phyloP scores from a whole-genome alignment of 2,888 invertebrate species.

The Elysia crispata region DNA sequence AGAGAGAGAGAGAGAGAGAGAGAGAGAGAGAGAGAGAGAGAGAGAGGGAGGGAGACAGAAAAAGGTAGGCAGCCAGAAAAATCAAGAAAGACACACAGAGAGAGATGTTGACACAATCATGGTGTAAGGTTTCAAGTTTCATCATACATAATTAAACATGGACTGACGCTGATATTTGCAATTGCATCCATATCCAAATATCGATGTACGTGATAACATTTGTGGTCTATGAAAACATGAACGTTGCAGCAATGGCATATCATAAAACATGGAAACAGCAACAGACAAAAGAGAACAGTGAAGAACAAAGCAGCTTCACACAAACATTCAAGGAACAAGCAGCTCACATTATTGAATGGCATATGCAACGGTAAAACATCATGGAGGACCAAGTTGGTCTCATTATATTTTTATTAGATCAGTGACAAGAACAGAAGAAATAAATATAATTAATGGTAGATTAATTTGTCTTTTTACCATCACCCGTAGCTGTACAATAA shows the following conservation, averaged over 20 bases:
- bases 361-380: no score
- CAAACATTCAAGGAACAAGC: no score
- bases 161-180: not conserved
- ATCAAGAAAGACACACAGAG: not conserved
- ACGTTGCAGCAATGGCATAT: not conserved
- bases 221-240: not conserved
- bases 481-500: no score
- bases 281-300: no score
- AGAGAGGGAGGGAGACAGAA: conserved; percentile 18
- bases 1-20: conserved; percentile 17
- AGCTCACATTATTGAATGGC: no score
- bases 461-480: no score
- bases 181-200: not conserved
- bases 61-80: conserved; percentile 13
- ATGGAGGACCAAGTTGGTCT: no score
- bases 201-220: not conserved
- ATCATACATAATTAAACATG: not conserved
- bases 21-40: not conserved
- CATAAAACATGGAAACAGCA: not conserved
- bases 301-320: no score
- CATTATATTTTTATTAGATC: not conserved
- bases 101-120: no score
- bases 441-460: no score
- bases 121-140: no score
- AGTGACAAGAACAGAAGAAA: not conserved